Base-by-base conservation (phyloP, 2,888 invertebrate genomes). In the Resseliella maxima region DNA sequence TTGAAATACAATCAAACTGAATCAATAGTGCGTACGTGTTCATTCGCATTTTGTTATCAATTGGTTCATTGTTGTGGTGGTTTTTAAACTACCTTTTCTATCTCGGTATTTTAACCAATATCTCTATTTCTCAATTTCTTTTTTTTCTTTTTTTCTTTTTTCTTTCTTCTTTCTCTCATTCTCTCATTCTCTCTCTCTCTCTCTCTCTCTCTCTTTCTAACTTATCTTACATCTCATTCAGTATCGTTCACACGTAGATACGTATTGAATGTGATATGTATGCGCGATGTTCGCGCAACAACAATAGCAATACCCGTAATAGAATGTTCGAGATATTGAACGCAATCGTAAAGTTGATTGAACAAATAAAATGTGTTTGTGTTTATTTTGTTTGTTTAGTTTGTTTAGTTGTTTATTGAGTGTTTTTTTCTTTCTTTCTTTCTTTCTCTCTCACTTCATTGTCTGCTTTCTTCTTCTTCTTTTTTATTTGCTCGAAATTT, bases 321-420 rank as follows among this genome's bases (percentile, higher is more conserved):
- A 72, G 72, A 72, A 72, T 72, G 72, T 72, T 72, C 72, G 72
- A 72, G 35, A 72, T 72, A 31, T 31, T 72, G 35, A 72, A 72
- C 72, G 72, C 72, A 72, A 72, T 72, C 72, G 72, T 31, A 27
- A 31, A 59, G 59, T 59, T 59, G 59, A 59, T 59, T 59, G 59
- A 59, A 59, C 59, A 59, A 59, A 59, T 59, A 59, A 59, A 50
- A 50, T 50, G 59, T 59, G 59, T 59, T 2, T 59, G 6, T 59
- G n/a, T 24, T n/a, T 0, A 3, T 59, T n/a, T 59, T n/a, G 24
- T n/a, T 59, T n/a, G n/a, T n/a, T n/a, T 15, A 2, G 59, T 59
- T 59, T 50, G 15, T 50, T 18, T n/a, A n/a, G n/a, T n/a, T n/a
- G n/a, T n/a, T n/a, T n/a, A n/a, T n/a, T n/a, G n/a, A n/a, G n/a